phyloP scores from a whole-genome alignment of 2,888 invertebrate species.

The Tuberolachnus salignus region DNA sequence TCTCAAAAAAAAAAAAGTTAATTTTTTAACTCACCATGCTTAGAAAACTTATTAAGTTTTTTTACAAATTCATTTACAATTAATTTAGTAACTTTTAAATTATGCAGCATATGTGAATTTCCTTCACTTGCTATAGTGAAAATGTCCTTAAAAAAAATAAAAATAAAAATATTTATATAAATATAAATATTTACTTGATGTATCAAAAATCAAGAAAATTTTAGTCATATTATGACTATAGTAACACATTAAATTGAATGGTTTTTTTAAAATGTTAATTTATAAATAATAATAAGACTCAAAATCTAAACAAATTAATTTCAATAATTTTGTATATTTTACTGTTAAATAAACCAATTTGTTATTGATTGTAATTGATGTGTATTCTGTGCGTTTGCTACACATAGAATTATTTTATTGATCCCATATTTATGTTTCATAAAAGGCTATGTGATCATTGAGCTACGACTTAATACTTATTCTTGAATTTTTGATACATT shows the following conservation, averaged over 20 bases:
- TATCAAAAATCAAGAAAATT: not conserved
- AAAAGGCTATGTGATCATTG: too few relatives aligned
- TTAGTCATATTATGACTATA: too few relatives aligned
- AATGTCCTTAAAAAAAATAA: conserved; percentile 37
- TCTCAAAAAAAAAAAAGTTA: not conserved
- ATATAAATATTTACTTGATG: not conserved
- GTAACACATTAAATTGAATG: not conserved
- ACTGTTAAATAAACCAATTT: too few relatives aligned
- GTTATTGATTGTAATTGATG: too few relatives aligned
- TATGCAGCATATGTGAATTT: conserved; percentile 25
- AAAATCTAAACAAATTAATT: not conserved
- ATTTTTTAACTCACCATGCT: conserved; percentile 22
- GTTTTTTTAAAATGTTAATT: not conserved
- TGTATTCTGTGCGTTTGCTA: too few relatives aligned
- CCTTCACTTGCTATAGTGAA: conserved; percentile 41
- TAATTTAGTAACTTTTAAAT: conserved; percentile 47
- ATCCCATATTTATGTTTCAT: too few relatives aligned
- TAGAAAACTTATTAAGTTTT: conserved; percentile 43
- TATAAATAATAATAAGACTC: not conserved
- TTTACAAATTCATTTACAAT: conserved; percentile 31
- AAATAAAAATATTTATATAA: not conserved
- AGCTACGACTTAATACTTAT: too few relatives aligned
- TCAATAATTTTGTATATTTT: too few relatives aligned
- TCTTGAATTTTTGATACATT: too few relatives aligned
- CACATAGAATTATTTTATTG: too few relatives aligned